Conservation (phyloP, 2,888 invertebrate genomes). For the Pegoplata infirma region DNA sequence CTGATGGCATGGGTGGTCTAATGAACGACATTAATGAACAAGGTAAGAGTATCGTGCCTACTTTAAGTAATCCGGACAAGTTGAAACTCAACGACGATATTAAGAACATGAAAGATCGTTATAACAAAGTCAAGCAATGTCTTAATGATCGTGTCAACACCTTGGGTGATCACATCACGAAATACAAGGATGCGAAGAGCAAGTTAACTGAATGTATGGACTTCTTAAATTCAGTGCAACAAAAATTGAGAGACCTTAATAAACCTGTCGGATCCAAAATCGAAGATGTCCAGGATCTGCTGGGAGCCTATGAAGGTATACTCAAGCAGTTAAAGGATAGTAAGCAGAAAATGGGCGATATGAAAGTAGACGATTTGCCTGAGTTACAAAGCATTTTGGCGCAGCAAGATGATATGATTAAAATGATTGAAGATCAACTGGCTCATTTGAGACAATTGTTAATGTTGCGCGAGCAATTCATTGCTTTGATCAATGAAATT, state of each 20-base stretch:
- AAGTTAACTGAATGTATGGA: constrained; percentile 88
- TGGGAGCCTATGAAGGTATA: constrained; percentile 88
- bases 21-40: constrained; percentile 88
- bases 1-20: constrained; percentile 84
- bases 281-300: constrained; percentile 92
- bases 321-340: constrained; percentile 87
- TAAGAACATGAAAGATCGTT: constrained; percentile 87
- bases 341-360: constrained; percentile 86
- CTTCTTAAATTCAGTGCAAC: constrained; percentile 89
- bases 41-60: constrained; percentile 87
- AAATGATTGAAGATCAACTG: constrained; percentile 91
- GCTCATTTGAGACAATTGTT: constrained; percentile 88
- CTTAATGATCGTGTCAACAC: constrained; percentile 87
- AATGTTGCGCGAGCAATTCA: constrained; percentile 91
- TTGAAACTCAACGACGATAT: constrained; percentile 89
- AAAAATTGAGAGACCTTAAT: constrained; percentile 88
- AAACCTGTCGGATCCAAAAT: constrained; percentile 92
- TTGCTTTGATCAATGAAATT: constrained; percentile 91
- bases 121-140: constrained; percentile 85
- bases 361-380: constrained; percentile 87
- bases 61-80: constrained; percentile 91
- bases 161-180: constrained; percentile 87
- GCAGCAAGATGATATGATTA: constrained; percentile 92
- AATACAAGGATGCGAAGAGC: constrained; percentile 88
- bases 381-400: constrained; percentile 88